phyloP scores from a whole-genome alignment of 2,797 vertebrate genomes.

The Mormyrops boulengeri region DNA sequence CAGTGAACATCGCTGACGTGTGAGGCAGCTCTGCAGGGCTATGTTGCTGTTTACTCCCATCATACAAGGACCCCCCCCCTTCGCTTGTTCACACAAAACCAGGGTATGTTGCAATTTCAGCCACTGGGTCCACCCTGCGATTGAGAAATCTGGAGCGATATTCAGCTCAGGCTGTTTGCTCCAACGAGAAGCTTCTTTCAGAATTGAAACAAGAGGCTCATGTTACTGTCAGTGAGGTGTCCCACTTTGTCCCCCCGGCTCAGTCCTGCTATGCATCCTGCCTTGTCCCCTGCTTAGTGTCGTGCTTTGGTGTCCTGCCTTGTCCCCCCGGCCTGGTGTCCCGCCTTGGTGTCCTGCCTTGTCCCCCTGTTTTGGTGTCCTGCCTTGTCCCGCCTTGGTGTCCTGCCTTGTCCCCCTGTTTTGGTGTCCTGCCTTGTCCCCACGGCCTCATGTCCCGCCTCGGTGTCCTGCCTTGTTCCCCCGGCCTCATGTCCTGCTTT shows the following conservation, averaged over 20 bases:
- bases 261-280: background rate
- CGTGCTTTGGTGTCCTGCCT: background rate
- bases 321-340: background rate
- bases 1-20: background rate
- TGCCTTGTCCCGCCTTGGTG: background rate
- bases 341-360: background rate
- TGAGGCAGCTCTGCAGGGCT: background rate
- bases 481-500: background rate
- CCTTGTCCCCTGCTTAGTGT: background rate
- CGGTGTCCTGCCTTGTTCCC: background rate
- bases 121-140: background rate
- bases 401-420: background rate
- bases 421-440: background rate
- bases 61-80: background rate
- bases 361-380: no score
- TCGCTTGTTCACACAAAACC: background rate
- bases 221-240: background rate
- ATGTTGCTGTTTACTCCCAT: background rate
- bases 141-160: constrained; percentile 14
- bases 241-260: background rate
- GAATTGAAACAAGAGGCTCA: background rate
- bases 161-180: background rate
- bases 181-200: background rate
- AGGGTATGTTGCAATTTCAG: background rate
- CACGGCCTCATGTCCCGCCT: background rate